Evolutionary conservation across 2,888 invertebrate genomes (phyloP).

Genomic region (Pristionchus maxplancki): DNA sequence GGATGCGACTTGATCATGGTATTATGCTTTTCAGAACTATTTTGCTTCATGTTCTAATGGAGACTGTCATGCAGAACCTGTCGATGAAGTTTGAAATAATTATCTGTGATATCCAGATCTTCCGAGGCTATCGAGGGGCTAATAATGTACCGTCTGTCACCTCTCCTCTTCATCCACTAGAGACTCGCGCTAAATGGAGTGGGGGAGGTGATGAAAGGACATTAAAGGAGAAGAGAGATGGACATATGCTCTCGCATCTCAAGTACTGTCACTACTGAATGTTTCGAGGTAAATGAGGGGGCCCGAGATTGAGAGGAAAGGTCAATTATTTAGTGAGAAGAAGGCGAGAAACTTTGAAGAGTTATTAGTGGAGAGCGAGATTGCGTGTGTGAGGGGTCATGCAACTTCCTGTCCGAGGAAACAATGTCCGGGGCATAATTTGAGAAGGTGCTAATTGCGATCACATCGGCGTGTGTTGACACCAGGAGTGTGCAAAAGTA

Average conservation of each 20-base stretch:
- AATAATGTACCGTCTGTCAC: constrained; percentile 28
- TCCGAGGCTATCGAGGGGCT: background rate
- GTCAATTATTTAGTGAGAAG: background rate
- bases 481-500: no score
- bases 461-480: no score
- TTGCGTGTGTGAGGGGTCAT: background rate
- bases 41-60: no score
- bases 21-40: no score
- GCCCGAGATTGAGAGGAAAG: background rate
- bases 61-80: no score
- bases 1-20: no score
- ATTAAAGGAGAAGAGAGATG: background rate
- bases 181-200: constrained; percentile 17
- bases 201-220: constrained; percentile 43
- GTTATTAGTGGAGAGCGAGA: background rate
- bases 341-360: background rate
- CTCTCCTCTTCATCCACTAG: background rate
- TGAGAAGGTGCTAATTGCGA: constrained; percentile 35
- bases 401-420: constrained; percentile 3
- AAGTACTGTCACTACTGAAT: constrained; percentile 31
- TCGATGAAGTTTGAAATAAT: no score
- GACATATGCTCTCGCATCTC: constrained; percentile 25
- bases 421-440: background rate
- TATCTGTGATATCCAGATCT: background rate
- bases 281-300: background rate